Conservation (phyloP, 2,888 invertebrate genomes). For the Macrophya annulata region DNA sequence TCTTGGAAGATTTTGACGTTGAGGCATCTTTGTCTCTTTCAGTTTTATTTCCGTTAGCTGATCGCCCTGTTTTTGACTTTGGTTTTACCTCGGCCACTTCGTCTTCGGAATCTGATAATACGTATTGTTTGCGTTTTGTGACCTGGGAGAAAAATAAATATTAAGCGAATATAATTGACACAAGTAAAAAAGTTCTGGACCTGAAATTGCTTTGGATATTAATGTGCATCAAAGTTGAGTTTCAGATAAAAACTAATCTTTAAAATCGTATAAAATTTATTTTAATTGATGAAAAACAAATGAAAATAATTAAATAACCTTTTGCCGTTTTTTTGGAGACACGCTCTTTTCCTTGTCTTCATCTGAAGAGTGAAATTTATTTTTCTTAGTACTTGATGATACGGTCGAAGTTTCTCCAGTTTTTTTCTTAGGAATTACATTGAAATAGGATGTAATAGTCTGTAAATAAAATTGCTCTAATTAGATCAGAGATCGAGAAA, state of each 20-base stretch:
- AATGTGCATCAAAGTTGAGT: constrained; percentile 63
- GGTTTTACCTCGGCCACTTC: constrained; percentile 72
- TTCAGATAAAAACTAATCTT: constrained; percentile 9
- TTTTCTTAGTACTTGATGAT: constrained; percentile 71
- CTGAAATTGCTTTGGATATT: neutral
- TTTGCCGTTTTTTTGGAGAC: constrained; percentile 56
- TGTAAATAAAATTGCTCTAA: constrained; percentile 16
- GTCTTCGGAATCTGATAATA: constrained; percentile 79
- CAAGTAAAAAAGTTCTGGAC: too few relatives aligned
- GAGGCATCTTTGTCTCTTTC: constrained; percentile 80
- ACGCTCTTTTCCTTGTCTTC: constrained; percentile 80
- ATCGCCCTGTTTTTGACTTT: constrained; percentile 70
- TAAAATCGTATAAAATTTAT: neutral
- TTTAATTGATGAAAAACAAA: constrained; percentile 22
- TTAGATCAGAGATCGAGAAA: neutral
- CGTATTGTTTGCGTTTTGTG: constrained; percentile 72
- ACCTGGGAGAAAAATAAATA: constrained; percentile 59
- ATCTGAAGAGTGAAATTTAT: constrained; percentile 76
- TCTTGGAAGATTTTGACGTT: constrained; percentile 75
- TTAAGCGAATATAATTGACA: constrained; percentile 25
- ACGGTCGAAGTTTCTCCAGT: neutral
- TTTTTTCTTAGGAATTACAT: neutral
- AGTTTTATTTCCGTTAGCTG: constrained; percentile 71
- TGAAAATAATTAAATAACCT: constrained; percentile 73
- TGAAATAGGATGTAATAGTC: constrained; percentile 37